A percentile compares a stretch with the other conserved stretches of the same genome.
These are phyloP conservation scores for Saturnia pavonia DNA, from an alignment of 2,888 invertebrate species.

Conservation along the genomic window DNA sequence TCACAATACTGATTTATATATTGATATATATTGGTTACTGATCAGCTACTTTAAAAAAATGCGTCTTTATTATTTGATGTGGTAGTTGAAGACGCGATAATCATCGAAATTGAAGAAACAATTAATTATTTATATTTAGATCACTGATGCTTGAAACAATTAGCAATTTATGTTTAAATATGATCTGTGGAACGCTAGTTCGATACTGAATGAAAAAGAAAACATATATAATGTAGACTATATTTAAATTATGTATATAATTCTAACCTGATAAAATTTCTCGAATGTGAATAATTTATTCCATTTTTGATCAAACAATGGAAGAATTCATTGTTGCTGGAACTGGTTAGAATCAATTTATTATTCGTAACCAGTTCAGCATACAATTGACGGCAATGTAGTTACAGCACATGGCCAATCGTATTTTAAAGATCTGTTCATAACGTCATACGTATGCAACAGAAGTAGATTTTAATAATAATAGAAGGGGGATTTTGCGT, in stretches of 20 bases:
- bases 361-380: slow-evolving; percentile 39
- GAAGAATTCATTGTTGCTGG: slow-evolving; percentile 17
- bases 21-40: slow-evolving; percentile 12
- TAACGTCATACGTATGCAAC: background rate
- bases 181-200: background rate
- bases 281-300: background rate
- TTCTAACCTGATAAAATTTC: background rate
- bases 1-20: too few species aligned
- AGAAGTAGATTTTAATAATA: background rate
- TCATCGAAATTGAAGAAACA: slow-evolving; percentile 11
- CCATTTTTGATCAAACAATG: slow-evolving; percentile 7
- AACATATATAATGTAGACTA: too few species aligned
- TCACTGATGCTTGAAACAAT: background rate
- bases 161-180: background rate
- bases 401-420: slow-evolving; percentile 2
- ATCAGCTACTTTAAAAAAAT: slow-evolving; percentile 23
- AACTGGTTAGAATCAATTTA: slow-evolving; percentile 39
- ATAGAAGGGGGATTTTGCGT: background rate
- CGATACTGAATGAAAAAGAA: background rate
- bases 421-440: background rate
- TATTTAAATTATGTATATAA: background rate
- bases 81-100: background rate
- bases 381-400: background rate
- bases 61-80: background rate
- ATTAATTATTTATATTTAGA: slow-evolving; percentile 12